A percentile compares a stretch with the other conserved stretches of the same genome.
Conservation (phyloP, 1,140 invertebrate genomes). For the Idris sp. region DNA sequence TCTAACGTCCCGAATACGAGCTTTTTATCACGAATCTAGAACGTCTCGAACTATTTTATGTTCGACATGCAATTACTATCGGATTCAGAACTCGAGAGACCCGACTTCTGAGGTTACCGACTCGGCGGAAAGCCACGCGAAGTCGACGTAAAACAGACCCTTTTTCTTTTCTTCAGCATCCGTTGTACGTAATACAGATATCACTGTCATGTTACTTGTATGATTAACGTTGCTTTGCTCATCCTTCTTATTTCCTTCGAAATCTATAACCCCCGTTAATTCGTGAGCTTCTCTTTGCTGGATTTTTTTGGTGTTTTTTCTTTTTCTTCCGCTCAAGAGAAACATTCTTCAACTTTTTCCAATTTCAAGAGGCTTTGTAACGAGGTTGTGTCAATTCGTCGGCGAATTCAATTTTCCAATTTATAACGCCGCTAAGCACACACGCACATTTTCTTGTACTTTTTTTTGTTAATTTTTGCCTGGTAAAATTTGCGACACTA, state of each 20-base stretch:
- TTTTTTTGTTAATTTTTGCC: no score
- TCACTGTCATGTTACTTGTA: slow-evolving; percentile 60
- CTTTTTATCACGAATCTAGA: slow-evolving; percentile 62
- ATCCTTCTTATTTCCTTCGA: slow-evolving; percentile 21
- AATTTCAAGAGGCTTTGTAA: slow-evolving; percentile 57
- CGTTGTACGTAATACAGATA: slow-evolving; percentile 40
- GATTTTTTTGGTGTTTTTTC: background rate
- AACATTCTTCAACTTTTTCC: slow-evolving; percentile 53
- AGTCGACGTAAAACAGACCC: slow-evolving; percentile 26
- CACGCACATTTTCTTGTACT: no score
- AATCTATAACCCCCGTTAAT: slow-evolving; percentile 31
- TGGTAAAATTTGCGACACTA: no score
- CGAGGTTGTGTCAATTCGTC: slow-evolving; percentile 46
- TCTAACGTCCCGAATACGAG: slow-evolving; percentile 51
- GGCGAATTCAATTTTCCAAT: slow-evolving; percentile 60
- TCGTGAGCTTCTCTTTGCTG: no score
- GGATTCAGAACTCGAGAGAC: slow-evolving; percentile 47
- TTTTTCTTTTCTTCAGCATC: slow-evolving; percentile 23
- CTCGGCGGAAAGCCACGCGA: slow-evolving; percentile 38
- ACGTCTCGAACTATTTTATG: slow-evolving; percentile 58
- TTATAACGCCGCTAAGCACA: slow-evolving; percentile 53
- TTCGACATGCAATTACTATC: slow-evolving; percentile 61
- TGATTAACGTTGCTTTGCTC: slow-evolving; percentile 48
- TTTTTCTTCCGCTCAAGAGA: slow-evolving; percentile 2
- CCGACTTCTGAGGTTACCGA: slow-evolving; percentile 45